Base-by-base conservation (phyloP, 2,888 invertebrate species). In the Eupithecia subfuscata region DNA sequence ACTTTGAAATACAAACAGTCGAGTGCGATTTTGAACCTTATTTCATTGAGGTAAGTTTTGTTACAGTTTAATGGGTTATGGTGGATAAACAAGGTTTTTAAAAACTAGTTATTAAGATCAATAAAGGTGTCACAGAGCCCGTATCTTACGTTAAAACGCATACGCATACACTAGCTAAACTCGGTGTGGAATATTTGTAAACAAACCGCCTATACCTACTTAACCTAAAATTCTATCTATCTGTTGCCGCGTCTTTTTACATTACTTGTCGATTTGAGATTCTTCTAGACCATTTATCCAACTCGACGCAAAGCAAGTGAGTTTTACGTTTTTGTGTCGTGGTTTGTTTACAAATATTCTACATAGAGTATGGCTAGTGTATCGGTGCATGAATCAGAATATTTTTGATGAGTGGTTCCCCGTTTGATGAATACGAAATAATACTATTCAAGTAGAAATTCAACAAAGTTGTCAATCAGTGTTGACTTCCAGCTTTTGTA, bases 1-100 rank as follows among this genome's bases (percentile, higher is more conserved):
- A 65, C 70, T 16, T 25, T 60, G 60, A 25, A 60, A 60, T 60
- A 60, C 60, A 22, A 0, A 14, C 34, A 40, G 40, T 16, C 25
- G 34, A 67, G 40, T 12, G 25, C 71, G 48, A 71, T 70, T 76
- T 73, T 67, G 70, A 75, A 73, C 60, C 64, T 52, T 69, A 71
- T 34, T 64, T 18, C 30, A 34, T 34, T 64, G 64, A 34, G 9
- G 22, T 56, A 64, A 64, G 30, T 64, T 56, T 34, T 64, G 18
- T 34, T 34, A 34, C 34, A 64, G 34, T 18, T 64, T 16, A 34
- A 64, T 60, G 60, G 25, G 14, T 2, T 12, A 18, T 34, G 64
- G 2, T 64, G 18, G 6, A 64, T 63, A 64, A 30, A 34, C 25
- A 18, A 34, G 64, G 64, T 64, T 64, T 60, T 22, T 25, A 14